These are phyloP conservation scores for Brienomyrus longianalis DNA, from an alignment of 2,113 vertebrate genomes.

Conservation along the genomic window DNA sequence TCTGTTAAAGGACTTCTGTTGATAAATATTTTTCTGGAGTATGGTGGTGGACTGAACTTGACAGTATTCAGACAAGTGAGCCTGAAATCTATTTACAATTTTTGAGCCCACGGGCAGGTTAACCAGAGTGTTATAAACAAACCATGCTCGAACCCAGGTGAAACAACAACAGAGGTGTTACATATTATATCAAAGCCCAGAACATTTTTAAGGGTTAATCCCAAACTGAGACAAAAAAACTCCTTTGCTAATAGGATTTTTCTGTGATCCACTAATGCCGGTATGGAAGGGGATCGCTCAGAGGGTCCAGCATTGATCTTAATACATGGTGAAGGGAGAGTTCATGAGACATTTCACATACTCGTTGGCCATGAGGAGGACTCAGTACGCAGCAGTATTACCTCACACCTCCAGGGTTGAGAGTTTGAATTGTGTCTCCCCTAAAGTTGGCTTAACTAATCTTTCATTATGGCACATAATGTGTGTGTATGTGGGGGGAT, in stretches of 20 bases:
- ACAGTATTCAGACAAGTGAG: neutral
- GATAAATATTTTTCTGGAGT: neutral
- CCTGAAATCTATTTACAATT: neutral
- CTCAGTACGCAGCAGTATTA: neutral
- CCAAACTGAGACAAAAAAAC: neutral
- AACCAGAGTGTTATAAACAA: neutral
- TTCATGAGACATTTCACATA: neutral
- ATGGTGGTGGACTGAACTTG: neutral
- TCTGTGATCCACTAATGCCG: neutral
- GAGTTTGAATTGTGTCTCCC: neutral
- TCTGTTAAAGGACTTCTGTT: neutral
- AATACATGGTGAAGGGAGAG: neutral
- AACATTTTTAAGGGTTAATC: conserved; percentile 20
- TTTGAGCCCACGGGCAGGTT: neutral
- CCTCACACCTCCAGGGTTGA: neutral
- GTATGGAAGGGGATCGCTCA: neutral
- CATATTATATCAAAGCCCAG: neutral
- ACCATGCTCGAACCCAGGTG: neutral
- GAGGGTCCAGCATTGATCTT: neutral
- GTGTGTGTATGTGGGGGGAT: neutral
- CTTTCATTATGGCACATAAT: neutral
- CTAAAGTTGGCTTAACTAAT: neutral
- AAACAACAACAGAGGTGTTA: neutral
- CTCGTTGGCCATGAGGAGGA: neutral
- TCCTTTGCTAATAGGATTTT: neutral